Evolutionary conservation across 2,888 invertebrate species (phyloP).

Genomic region (Cheilosia urbana): DNA sequence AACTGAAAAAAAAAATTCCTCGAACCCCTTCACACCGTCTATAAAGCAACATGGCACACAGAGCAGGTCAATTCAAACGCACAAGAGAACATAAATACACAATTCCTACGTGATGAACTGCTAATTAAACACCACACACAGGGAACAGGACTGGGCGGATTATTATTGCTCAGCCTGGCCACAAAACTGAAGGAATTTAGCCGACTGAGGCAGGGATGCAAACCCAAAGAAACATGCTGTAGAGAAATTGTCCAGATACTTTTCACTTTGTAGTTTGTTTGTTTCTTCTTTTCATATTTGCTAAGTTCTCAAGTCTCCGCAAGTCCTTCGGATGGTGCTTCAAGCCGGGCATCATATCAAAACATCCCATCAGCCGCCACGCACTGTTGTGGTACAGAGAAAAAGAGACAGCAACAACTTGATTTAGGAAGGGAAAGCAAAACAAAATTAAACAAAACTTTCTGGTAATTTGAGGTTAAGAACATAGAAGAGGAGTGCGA

Average conservation of each 20-base stretch:
- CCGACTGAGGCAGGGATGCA: neutral
- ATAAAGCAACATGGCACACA: neutral
- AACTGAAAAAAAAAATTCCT: neutral
- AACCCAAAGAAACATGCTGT: constrained; percentile 2
- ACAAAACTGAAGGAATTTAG: neutral
- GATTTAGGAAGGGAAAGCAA: constrained; percentile 9
- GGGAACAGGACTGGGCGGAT: constrained; percentile 3
- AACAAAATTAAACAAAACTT: constrained; percentile 59
- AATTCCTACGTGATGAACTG: constrained; percentile 58
- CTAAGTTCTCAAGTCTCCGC: constrained; percentile 62
- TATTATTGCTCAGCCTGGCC: constrained; percentile 34
- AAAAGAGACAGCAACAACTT: neutral
- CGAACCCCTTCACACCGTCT: neutral
- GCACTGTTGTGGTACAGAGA: constrained; percentile 4
- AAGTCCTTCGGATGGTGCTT: constrained; percentile 47
- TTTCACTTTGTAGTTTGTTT: constrained; percentile 18
- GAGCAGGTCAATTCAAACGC: constrained; percentile 22
- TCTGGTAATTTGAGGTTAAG: constrained; percentile 64
- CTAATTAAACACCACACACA: constrained; percentile 67
- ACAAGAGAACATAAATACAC: constrained; percentile 41
- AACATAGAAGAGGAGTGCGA: constrained; percentile 17
- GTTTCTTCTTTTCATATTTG: constrained; percentile 12
- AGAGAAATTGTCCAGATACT: constrained; percentile 22
- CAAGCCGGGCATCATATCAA: constrained; percentile 16
- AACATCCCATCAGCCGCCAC: neutral